Base-by-base conservation (phyloP, 2,797 vertebrate species). In the Crocodylus rhombifer region DNA sequence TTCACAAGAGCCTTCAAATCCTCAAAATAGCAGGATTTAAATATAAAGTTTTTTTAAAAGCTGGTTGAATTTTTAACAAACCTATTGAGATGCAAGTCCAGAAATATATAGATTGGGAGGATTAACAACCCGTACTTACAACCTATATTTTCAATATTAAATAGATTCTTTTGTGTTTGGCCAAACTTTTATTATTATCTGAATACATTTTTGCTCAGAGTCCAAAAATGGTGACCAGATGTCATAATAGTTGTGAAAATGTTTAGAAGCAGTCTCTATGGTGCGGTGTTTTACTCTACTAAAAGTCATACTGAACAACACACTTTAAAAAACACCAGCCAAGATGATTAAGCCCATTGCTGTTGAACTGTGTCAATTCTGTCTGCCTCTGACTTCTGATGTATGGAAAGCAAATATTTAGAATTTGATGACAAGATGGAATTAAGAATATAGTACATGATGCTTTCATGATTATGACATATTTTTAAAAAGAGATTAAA, bases 1-100 rank as follows among this genome's bases (percentile, higher is more conserved):
- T 89, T 96, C 79, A 89, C 2, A 77, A 61, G 71, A 78, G 69
- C 75, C 78, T 92, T 88, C 64, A 93, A 93, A 95, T 84, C 63
- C 61, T 89, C 62, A 91, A 92, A 95, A 92, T n/a, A 79, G 74
- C 71, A 78, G 64, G 87, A 88, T 63, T 94, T 83, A 93, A 95
- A 92, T 33, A 86, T 4, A 90, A 90, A 87, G 60, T 90, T 92
- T 67, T 56, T 89, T 73, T 74, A 74, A 71, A 42, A 73, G 77
- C 33, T 80, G 16, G 64, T 36, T 11, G 62, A 91, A 92, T 88
- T 77, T 97, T 90, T 58, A 86, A 26, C 26, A 87, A 64, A 23
- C 78, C 42, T 82, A 71, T 26, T 80, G 64, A 88, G 77, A 90
- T 26, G 15, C 7, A 33, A 17, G 62, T 84, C 75, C 5, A 82